phyloP scores from a whole-genome alignment of 2,888 invertebrate species.

The Tenthredo amoena region DNA sequence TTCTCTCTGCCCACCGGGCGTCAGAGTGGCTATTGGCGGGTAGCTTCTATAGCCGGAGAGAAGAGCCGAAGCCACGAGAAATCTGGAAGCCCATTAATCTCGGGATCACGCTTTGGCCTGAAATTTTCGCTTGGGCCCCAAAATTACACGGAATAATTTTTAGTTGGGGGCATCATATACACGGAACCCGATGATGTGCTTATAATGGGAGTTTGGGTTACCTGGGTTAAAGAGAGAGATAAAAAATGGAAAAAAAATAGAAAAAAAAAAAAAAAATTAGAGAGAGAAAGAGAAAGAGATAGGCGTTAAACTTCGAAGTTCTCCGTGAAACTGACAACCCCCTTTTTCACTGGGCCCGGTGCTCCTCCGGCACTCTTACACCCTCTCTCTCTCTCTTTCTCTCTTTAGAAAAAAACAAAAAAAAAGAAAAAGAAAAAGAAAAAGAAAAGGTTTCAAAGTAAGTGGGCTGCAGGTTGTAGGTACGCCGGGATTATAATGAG shows the following conservation, averaged over 20 bases:
- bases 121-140: slow-evolving; percentile 30
- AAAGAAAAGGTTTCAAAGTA: slow-evolving; percentile 35
- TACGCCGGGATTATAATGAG: slow-evolving; percentile 29
- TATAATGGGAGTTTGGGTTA: slow-evolving; percentile 75
- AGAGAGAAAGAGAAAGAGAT: background rate
- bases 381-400: background rate
- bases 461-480: slow-evolving; percentile 36
- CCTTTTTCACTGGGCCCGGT: background rate
- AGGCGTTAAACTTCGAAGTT: slow-evolving; percentile 11
- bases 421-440: background rate
- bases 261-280: background rate
- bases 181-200: slow-evolving; percentile 70
- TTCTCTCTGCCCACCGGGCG: background rate
- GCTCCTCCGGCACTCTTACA: too few species aligned
- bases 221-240: slow-evolving; percentile 55
- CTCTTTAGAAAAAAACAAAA: background rate
- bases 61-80: background rate
- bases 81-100: slow-evolving; percentile 52
- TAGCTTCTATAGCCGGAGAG: background rate
- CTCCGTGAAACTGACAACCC: slow-evolving; percentile 33
- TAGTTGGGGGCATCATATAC: slow-evolving; percentile 59
- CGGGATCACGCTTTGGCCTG: slow-evolving; percentile 36
- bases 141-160: slow-evolving; percentile 75
- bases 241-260: background rate
- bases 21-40: background rate